Base-by-base conservation (phyloP, 2,113 vertebrate species). In the Illadopsis cleaveri region DNA sequence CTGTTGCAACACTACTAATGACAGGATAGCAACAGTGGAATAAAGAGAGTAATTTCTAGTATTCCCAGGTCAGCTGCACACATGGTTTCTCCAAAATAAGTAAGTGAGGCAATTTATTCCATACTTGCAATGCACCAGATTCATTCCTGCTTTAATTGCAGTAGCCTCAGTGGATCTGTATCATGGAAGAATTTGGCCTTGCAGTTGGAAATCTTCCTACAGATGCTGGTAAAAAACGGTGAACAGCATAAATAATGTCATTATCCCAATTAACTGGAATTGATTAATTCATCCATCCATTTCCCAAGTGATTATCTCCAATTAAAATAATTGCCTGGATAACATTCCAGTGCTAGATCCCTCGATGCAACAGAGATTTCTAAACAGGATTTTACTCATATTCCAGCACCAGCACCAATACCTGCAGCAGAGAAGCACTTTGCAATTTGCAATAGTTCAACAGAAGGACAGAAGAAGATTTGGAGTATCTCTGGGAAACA, bases 211-310 rank as follows among this genome's bases (percentile, higher is more conserved):
- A 83, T 33, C 69, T 81, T 90, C 88, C 65, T 96, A 61, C 72
- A 93, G 53, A 90, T 82, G 76, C 69, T 81, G 37, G 51, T 58
- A 72, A 73, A 86, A 93, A 89, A 86, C 60, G 37, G 60, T 92
- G 86, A 92, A 68, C 53, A 84, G 82, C 88, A 96, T 84, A 96
- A 97, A 93, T 84, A 95, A 89, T 68, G 72, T 61, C 38, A 90
- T 93, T 95, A 75, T 76, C 65, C 57, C 51, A 94, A 95, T 97
- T 96, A 96, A 84, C 40, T 86, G 50, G 60, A 95, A 93, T 96
- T 86, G 88, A 95, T 96, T 90, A 86, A 94, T 88, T 93, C 69
- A 84, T 95, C 88, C 48, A 89, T 89, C 76, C 76, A 90, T 96
- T 92, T 92, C 90, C 77, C 88, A 76, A 92, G 48, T 61, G 44